Conservation (phyloP, 2,888 invertebrate genomes). For the Habroteleia sp. region DNA sequence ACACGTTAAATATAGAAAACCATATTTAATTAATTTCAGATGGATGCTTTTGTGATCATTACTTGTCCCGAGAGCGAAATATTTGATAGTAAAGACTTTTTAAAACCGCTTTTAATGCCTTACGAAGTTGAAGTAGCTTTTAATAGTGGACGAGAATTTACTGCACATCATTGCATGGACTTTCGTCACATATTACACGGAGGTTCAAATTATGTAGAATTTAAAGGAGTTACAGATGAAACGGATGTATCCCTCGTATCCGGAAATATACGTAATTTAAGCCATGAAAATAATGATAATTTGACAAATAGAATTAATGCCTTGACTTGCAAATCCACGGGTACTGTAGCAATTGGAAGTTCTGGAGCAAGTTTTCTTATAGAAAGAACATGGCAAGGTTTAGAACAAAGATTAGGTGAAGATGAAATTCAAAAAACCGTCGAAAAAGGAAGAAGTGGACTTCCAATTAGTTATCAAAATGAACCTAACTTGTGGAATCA, state of each 20-base stretch:
- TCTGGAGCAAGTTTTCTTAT: slow-evolving; percentile 86
- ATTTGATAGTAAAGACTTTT: slow-evolving; percentile 91
- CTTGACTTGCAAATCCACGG: slow-evolving; percentile 69
- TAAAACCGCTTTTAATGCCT: slow-evolving; percentile 94
- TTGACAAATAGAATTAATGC: slow-evolving; percentile 75
- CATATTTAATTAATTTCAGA: slow-evolving; percentile 81
- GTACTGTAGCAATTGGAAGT: slow-evolving; percentile 81
- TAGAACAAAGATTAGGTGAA: slow-evolving; percentile 90
- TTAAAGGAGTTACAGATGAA: slow-evolving; percentile 73
- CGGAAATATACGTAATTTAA: slow-evolving; percentile 85
- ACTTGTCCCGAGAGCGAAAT: slow-evolving; percentile 95
- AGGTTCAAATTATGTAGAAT: slow-evolving; percentile 82
- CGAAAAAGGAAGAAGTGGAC: slow-evolving; percentile 88
- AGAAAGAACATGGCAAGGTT: slow-evolving; percentile 90
- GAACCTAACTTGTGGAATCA: slow-evolving; percentile 76
- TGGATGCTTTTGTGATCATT: slow-evolving; percentile 95
- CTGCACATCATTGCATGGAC: slow-evolving; percentile 86
- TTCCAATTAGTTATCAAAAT: slow-evolving; percentile 87
- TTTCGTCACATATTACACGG: slow-evolving; percentile 88
- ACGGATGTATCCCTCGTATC: slow-evolving; percentile 89
- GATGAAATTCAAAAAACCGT: slow-evolving; percentile 85
- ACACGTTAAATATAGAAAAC: too few relatives aligned
- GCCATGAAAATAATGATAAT: slow-evolving; percentile 72
- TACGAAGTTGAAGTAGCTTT: slow-evolving; percentile 94
- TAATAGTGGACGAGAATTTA: slow-evolving; percentile 83